These are phyloP conservation scores for Poecilia gillii DNA, from an alignment of 2,797 vertebrate genomes.

Conservation along the genomic window DNA sequence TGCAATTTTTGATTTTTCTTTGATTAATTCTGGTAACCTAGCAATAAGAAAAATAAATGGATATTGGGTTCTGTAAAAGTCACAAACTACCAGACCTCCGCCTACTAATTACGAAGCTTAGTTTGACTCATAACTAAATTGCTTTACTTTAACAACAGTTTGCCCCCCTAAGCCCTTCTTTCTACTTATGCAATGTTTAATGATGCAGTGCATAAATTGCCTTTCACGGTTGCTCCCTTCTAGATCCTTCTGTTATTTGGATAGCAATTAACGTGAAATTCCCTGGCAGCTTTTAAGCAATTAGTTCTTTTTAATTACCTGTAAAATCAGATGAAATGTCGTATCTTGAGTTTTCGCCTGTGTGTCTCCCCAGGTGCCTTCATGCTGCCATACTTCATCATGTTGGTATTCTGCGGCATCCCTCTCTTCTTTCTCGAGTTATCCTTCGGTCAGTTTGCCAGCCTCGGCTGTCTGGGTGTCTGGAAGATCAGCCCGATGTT, in stretches of 20 bases:
- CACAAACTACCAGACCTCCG: neutral
- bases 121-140: neutral
- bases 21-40: neutral
- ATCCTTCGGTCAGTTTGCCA: constrained; percentile 97
- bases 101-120: neutral
- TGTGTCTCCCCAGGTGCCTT: constrained; percentile 87
- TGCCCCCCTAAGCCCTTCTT: too few species aligned
- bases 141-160: neutral
- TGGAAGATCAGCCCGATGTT: constrained; percentile 99
- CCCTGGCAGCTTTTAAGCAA: neutral
- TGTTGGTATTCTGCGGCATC: constrained; percentile 97
- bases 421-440: constrained; percentile 99
- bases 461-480: constrained; percentile 94
- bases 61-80: neutral
- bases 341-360: neutral
- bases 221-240: neutral
- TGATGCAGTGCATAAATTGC: neutral
- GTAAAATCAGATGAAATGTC: neutral
- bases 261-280: neutral
- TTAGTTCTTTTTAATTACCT: neutral
- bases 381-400: constrained; percentile 98
- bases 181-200: neutral
- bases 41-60: neutral
- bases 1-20: too few species aligned
- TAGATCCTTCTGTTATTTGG: neutral